Evolutionary conservation across 2,113 vertebrate genomes (phyloP).

Genomic region (Corythornis madagascariensis): DNA sequence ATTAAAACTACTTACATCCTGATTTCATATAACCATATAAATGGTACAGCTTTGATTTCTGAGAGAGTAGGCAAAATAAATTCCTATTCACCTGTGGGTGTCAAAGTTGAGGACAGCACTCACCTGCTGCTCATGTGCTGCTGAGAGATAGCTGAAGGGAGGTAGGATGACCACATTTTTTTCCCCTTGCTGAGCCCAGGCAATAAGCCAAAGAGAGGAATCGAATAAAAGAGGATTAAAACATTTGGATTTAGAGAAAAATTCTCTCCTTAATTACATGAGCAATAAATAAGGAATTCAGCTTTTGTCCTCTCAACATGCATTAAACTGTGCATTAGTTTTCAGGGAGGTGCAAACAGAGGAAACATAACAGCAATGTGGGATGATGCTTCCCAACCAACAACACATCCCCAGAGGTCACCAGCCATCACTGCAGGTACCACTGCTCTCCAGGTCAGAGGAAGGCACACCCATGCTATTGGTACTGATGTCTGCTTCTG

Average conservation of each 20-base stretch:
- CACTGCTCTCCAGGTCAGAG: neutral
- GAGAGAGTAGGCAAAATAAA: neutral
- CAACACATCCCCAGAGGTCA: neutral
- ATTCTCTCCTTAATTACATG: neutral
- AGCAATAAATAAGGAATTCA: neutral
- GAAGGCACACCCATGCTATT: neutral
- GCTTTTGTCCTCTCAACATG: neutral
- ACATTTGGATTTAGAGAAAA: neutral
- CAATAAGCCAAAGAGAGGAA: neutral
- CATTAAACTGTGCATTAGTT: fast-evolving
- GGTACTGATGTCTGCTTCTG: neutral
- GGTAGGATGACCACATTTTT: neutral
- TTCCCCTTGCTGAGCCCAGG: neutral
- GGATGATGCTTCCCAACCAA: neutral
- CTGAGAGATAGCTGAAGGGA: neutral
- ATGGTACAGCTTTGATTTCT: neutral
- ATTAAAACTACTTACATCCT: neutral
- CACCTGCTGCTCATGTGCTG: fast-evolving
- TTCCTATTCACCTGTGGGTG: too few relatives aligned
- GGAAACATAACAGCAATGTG: neutral
- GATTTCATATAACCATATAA: neutral
- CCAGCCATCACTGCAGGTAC: neutral
- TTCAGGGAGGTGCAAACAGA: neutral
- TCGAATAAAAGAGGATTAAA: neutral
- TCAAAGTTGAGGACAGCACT: neutral